Percentiles rank a stretch among this genome's conserved stretches.
These are phyloP conservation scores for Bolborhynchus lineola DNA, from an alignment of 2,113 vertebrate genomes.

Conservation along the genomic window DNA sequence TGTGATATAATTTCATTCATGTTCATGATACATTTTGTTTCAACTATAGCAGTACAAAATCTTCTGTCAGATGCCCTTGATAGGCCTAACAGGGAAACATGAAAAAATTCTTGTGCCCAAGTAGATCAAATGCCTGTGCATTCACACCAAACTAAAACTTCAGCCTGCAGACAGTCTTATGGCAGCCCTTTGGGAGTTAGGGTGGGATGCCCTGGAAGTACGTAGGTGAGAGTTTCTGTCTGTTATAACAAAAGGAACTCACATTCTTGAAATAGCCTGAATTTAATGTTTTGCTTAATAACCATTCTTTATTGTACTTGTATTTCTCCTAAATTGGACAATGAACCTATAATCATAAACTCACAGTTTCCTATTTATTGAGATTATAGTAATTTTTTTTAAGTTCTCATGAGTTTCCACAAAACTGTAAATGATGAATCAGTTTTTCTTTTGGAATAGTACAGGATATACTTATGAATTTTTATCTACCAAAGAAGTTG, in stretches of 20 bases:
- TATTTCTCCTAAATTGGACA: neutral
- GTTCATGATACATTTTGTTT: neutral
- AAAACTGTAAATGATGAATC: neutral
- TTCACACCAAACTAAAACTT: neutral
- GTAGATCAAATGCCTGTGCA: neutral
- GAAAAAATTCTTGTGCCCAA: neutral
- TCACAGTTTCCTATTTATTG: neutral
- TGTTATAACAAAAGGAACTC: neutral
- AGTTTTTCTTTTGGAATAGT: neutral
- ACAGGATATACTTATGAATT: neutral
- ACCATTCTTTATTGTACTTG: neutral
- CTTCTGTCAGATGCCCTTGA: neutral
- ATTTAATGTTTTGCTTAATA: neutral
- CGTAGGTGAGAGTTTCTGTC: neutral
- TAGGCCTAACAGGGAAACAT: neutral
- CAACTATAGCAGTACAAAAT: neutral
- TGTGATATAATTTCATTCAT: slow-evolving; percentile 5
- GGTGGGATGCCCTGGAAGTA: neutral
- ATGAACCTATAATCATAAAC: neutral
- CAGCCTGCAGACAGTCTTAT: neutral
- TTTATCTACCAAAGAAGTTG: neutral
- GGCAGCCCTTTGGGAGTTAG: neutral
- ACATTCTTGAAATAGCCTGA: neutral
- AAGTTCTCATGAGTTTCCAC: neutral
- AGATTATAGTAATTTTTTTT: neutral